A percentile compares a stretch with the other conserved stretches of the same genome.
Conservation (phyloP, 2,797 vertebrate genomes). For the Typhlichthys subterraneus region DNA sequence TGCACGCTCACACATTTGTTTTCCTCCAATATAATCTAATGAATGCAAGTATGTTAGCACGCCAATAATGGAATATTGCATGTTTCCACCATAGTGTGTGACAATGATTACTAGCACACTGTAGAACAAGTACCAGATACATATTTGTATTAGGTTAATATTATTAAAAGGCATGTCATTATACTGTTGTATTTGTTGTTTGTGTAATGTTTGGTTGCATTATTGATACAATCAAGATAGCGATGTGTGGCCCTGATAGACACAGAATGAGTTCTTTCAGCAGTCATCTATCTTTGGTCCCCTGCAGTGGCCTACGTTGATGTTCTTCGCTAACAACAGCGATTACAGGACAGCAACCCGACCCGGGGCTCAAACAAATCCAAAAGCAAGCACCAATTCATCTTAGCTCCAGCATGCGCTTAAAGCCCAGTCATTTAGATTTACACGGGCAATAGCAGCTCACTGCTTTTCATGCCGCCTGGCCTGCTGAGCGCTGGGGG, state of each 20-base stretch:
- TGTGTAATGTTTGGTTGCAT: too few relatives aligned
- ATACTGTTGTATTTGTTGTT: too few relatives aligned
- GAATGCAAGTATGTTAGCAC: too few relatives aligned
- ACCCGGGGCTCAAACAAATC: slow-evolving; percentile 18
- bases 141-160: too few relatives aligned
- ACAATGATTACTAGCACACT: too few relatives aligned
- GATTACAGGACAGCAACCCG: slow-evolving; percentile 10
- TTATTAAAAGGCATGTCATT: too few relatives aligned
- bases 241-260: not conserved
- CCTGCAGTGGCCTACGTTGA: slow-evolving; percentile 4
- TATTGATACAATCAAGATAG: too few relatives aligned
- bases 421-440: slow-evolving; percentile 16
- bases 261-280: not conserved
- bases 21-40: too few relatives aligned
- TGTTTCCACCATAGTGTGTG: too few relatives aligned
- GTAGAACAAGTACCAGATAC: too few relatives aligned
- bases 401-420: slow-evolving; percentile 6
- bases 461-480: not conserved
- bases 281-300: not conserved
- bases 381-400: not conserved
- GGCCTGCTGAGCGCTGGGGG: not conserved
- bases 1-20: too few relatives aligned
- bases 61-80: too few relatives aligned
- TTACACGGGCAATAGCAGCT: slow-evolving; percentile 3
- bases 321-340: slow-evolving; percentile 5